Percentiles rank a stretch among this genome's conserved stretches.
Evolutionary conservation across 53 echinoderm and acorn worm genomes (phyloP).

Genomic region (Antedon mediterranea): DNA sequence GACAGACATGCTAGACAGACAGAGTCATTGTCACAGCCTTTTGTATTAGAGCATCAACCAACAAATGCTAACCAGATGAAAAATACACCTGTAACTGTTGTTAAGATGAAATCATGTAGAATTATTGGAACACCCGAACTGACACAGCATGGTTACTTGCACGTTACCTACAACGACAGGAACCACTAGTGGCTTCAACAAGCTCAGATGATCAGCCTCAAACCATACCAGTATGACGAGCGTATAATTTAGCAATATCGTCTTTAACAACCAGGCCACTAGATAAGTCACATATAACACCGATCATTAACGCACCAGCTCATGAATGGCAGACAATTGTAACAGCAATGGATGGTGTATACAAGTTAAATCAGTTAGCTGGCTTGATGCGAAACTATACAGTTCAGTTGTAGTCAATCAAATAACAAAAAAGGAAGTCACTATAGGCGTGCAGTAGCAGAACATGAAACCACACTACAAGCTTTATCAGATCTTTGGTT

Average conservation of each 20-base stretch:
- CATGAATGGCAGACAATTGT: constrained; percentile 32
- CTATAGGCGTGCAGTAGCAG: constrained; percentile 20
- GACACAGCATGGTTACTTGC: no score
- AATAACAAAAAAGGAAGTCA: constrained; percentile 29
- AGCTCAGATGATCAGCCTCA: not conserved
- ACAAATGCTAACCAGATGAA: not conserved
- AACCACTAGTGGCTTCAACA: not conserved
- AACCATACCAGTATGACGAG: not conserved
- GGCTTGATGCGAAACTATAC: constrained; percentile 24
- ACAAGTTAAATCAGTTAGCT: constrained; percentile 6
- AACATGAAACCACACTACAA: constrained; percentile 27
- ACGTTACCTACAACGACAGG: no score
- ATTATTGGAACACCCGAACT: no score
- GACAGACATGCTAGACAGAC: no score
- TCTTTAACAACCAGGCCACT: not conserved
- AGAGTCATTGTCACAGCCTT: not conserved
- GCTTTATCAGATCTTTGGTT: constrained; percentile 30
- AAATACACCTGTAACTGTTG: not conserved
- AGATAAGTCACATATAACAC: no score
- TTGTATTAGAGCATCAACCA: constrained; percentile 1
- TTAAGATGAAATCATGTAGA: not conserved
- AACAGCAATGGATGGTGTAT: constrained; percentile 7
- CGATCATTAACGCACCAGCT: constrained; percentile 35
- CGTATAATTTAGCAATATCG: not conserved
- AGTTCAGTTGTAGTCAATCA: constrained; percentile 22